Base-by-base conservation (phyloP, 1,140 invertebrate genomes). In the Bilobella aurantiaca region DNA sequence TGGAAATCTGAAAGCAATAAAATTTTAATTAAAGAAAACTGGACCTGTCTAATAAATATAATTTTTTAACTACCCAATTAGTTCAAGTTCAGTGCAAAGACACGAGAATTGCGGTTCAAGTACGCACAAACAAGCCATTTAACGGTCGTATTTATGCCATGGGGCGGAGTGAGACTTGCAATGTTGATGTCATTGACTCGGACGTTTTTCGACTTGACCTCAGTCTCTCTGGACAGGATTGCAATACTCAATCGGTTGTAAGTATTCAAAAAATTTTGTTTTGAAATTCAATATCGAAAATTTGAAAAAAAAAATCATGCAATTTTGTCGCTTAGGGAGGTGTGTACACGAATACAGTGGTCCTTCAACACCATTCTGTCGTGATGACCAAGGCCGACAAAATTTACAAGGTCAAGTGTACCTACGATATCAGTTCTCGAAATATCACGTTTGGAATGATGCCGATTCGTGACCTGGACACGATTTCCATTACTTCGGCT, bases 381-480 rank as follows among this genome's bases (percentile, higher is more conserved):
- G 92, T 96, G 1, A 93, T 96, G 89, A 96, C 92, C 14, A 95
- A 95, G 79, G 91, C 91, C 1, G 93, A 96, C 77, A 96, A 96
- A 77, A 94, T 95, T 73, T 96, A 96, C 83, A 94, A 94, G 79
- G 90, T 96, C 34, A 92, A 94, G 75, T 96, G 93, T 75, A 96
- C 92, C 0, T 96, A 96, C 76, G 93, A 96, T 77, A 95, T 95
- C 86, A 91, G 90, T 60, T 93, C 91, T 0, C 91, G 93, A 81
- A 96, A 96, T 77, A 93, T 96, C 66, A 94, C 92, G 12, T 96
- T 95, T 79, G 92, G 92, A 79, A 94, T 95, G 91, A 92, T 95
- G 87, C 91, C 92, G 61, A 93, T 96, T 76, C 87, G 88, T 85
- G 88, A 77, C 75, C 69, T 64, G 18, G 62, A 66, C 63, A 69